Evolutionary conservation across 53 echinoderm and acorn worm genomes (phyloP).

Genomic region (Echinarachnius parma): DNA sequence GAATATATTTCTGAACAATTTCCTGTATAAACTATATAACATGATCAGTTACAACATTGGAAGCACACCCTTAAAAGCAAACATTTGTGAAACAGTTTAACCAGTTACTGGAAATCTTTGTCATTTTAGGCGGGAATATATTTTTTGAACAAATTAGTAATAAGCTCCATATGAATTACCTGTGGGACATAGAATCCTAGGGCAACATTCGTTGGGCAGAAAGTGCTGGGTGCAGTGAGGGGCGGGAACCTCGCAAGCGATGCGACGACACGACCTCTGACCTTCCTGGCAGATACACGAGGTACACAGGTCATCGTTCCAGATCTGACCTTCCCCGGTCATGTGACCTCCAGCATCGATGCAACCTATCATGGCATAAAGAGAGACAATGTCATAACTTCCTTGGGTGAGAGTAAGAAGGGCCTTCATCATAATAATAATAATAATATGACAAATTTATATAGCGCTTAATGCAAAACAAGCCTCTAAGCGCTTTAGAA

Average conservation of each 20-base stretch:
- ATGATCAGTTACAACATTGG: no score
- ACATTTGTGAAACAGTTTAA: no score
- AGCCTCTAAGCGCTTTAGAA: no score
- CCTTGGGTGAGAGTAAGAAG: no score
- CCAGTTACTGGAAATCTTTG: no score
- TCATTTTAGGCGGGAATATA: no score
- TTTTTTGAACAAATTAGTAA: not conserved
- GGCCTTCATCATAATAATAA: no score
- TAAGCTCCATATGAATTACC: not conserved
- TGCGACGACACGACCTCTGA: constrained; percentile 27
- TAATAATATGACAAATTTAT: no score
- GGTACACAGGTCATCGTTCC: constrained; percentile 58
- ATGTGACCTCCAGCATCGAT: constrained; percentile 18
- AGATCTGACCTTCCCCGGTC: constrained; percentile 38
- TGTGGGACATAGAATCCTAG: constrained; percentile 28
- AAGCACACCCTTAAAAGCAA: no score
- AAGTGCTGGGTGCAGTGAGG: constrained; percentile 45
- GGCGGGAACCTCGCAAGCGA: constrained; percentile 37
- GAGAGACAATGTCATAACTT: not conserved
- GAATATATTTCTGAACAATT: no score
- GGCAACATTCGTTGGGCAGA: constrained; percentile 45
- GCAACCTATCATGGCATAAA: constrained; percentile 21
- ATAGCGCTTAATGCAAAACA: no score
- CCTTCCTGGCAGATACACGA: constrained; percentile 50
- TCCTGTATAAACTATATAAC: no score